Evolutionary conservation across 1,140 invertebrate genomes (phyloP).

Genomic region (Polypedilum pembai): DNA sequence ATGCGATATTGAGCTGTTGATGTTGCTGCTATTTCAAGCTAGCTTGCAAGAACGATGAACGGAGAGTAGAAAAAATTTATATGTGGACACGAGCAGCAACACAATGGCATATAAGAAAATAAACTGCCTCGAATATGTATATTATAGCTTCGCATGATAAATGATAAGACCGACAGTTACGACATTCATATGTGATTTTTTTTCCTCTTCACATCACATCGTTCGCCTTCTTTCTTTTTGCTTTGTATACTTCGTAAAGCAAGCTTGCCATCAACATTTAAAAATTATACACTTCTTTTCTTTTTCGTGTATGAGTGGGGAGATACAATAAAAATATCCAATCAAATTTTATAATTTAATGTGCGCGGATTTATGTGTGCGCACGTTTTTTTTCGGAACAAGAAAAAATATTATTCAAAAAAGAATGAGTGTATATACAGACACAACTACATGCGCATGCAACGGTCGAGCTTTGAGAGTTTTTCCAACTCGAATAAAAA

Average conservation of each 20-base stretch:
- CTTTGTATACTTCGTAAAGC: background rate
- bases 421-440: background rate
- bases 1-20: background rate
- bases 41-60: too few relatives aligned
- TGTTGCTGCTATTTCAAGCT: background rate
- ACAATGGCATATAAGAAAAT: background rate
- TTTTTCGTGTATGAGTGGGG: conserved; percentile 14
- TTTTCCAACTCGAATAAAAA: background rate
- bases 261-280: conserved; percentile 21
- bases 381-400: conserved; percentile 1
- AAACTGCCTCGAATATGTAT: background rate
- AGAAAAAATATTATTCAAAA: conserved; percentile 27
- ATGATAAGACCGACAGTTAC: conserved; percentile 26
- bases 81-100: conserved; percentile 1
- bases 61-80: conserved; percentile 3
- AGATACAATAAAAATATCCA: conserved; percentile 20
- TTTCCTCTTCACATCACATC: conserved; percentile 1
- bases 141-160: conserved; percentile 25
- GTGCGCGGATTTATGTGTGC: conserved; percentile 21
- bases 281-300: conserved; percentile 8
- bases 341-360: conserved; percentile 28
- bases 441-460: conserved; percentile 17
- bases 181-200: conserved; percentile 28
- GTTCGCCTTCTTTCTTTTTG: background rate
- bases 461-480: conserved; percentile 11